phyloP scores from a whole-genome alignment of 2,113 vertebrate genomes.

The Scomber scombrus region DNA sequence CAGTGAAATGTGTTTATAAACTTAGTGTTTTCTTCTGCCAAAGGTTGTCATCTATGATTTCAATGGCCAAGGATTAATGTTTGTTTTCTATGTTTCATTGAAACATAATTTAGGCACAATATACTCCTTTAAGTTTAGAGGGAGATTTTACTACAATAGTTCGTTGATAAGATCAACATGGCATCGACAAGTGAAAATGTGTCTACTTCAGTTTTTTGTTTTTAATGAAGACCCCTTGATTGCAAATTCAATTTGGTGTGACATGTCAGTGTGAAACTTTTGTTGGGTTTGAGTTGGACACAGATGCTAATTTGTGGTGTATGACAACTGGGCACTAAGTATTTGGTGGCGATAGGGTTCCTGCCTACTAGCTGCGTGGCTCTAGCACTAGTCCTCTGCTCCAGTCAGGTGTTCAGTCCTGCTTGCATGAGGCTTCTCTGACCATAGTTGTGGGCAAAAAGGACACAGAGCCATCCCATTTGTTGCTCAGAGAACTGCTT shows the following conservation, averaged over 20 bases:
- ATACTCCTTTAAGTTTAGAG: conserved; percentile 60
- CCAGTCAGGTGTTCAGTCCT: conserved; percentile 55
- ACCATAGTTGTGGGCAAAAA: conserved; percentile 23
- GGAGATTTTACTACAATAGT: conserved; percentile 37
- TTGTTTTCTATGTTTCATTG: conserved; percentile 63
- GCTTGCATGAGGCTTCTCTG: conserved; percentile 54
- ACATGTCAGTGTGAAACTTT: conserved; percentile 46
- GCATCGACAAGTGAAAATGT: conserved; percentile 22
- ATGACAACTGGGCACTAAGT: conserved; percentile 25
- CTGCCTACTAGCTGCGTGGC: conserved; percentile 45
- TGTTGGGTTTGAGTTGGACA: conserved; percentile 37
- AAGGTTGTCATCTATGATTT: conserved; percentile 64
- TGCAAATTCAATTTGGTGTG: conserved; percentile 52
- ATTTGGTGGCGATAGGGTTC: conserved; percentile 28
- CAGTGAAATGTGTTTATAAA: conserved; percentile 59
- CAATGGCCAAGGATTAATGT: conserved; percentile 69
- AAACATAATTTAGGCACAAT: conserved; percentile 59
- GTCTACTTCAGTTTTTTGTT: conserved; percentile 46
- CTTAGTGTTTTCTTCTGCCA: conserved; percentile 64
- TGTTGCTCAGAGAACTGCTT: conserved; percentile 38
- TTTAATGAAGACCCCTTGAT: conserved; percentile 38
- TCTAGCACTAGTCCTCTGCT: conserved; percentile 55
- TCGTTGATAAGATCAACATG: conserved; percentile 45
- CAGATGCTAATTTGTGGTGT: conserved; percentile 38
- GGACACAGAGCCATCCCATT: conserved; percentile 41